These are phyloP conservation scores for Illadopsis cleaveri DNA, from an alignment of 2,113 vertebrate species.

Conservation along the genomic window DNA sequence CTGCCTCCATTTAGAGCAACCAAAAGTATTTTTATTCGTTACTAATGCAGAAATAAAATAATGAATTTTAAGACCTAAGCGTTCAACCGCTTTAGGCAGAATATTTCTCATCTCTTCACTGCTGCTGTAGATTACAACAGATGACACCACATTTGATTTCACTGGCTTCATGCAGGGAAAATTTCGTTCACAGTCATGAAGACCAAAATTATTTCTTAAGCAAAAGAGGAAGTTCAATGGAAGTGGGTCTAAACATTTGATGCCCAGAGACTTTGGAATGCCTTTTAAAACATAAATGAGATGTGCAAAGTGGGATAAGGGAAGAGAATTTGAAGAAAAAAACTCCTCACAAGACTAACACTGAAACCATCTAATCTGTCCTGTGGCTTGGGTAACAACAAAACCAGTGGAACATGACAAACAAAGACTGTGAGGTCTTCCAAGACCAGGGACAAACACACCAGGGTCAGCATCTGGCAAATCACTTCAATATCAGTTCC, in stretches of 20 bases:
- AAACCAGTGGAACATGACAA: neutral
- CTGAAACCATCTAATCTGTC: neutral
- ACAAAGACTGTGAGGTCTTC: neutral
- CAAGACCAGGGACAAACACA: neutral
- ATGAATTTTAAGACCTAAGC: neutral
- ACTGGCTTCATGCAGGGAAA: neutral
- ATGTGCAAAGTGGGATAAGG: neutral
- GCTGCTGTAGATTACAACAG: neutral
- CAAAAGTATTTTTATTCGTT: neutral
- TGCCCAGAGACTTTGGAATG: neutral
- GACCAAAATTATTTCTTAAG: neutral
- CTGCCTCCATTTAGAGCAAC: neutral
- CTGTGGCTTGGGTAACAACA: neutral
- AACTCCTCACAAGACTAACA: neutral
- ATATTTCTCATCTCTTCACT: neutral
- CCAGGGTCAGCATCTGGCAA: neutral
- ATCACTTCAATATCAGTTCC: neutral
- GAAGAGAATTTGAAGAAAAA: neutral
- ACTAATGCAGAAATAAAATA: neutral
- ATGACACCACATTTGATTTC: neutral
- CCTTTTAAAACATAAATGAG: neutral
- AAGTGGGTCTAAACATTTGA: neutral
- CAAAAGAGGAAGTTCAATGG: neutral
- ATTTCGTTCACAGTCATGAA: neutral
- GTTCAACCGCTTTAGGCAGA: neutral